Evolutionary conservation across 92 coral and sea anemone species (phyloP), one percentile per base, ranked within the genome.

Genomic region (Parazoanthus darwini): DNA sequence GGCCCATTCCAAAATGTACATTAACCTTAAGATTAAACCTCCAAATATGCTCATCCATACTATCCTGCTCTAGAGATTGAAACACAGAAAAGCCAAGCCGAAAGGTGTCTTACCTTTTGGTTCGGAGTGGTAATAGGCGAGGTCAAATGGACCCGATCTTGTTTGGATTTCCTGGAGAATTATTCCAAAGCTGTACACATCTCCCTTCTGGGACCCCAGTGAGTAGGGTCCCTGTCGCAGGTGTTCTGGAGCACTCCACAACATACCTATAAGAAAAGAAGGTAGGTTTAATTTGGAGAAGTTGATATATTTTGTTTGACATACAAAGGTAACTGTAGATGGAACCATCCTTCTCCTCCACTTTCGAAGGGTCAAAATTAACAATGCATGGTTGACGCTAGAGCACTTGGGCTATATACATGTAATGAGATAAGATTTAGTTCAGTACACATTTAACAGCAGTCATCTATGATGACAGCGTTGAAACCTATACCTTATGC

Each of bases 191-290:
- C 99, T 95, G 92, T 97, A 97, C 22, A 97, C 97, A 90, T 97
- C 99, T 78, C 99, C 99, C 72, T 95, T 95, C 35, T 89, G 98
- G 37, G 99, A 95, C 5, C 99, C 99, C 67, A 84, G 90, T 66
- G 89, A 76, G n/a, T 92, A 92, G 0, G 87, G 88, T 73, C 89
- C 91, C 89, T 88, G 74, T 36, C 99, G 91, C n/a, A 97, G 82
- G 44, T 94, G 92, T 67, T 97, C 99, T 20, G 99, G 99, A 10
- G 99, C 99, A 33, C 92, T 95, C 98, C 98, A 97, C 80, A 95
- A 43, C 91, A 92, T 94, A 33, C 94, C 99, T 97, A 50, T 16
- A 74, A 39, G 37, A 77, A 54, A 20, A 35, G 18, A 65, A 58
- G 72, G 44, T 68, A 54, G 63, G 50, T 38, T 38, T 1, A 6